Evolutionary conservation across 2,113 vertebrate species (phyloP), one percentile per base, ranked within the genome.

Genomic region (Anoplopoma fimbria): DNA sequence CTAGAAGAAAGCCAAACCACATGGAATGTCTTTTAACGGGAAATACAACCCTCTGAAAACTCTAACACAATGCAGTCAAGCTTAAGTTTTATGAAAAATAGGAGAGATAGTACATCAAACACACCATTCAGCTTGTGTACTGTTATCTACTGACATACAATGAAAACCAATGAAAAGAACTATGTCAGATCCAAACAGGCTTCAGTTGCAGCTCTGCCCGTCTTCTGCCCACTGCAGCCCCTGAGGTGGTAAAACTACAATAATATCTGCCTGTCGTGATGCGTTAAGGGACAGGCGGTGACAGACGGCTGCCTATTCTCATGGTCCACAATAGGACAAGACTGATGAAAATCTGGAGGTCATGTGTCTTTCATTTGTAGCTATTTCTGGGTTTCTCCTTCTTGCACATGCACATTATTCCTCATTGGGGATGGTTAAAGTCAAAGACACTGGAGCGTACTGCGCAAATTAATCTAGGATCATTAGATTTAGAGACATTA

Each of bases 301-400:
- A 83, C 71, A 58, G 77, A 84, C 27, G 12, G 69, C 68, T 73
- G 34, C 27, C 73, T 71, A n/a, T 74, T 84, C 55, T 82, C 55
- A 4, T 72, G 68, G 57, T 69, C 69, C 65, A 64, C 79, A 76
- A 73, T 71, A 69, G 79, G 49, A 71, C 60, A 68, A 55, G 2
- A 80, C 58, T 75, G 87, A 89, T 87, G 72, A 82, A 87, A 80
- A 76, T 74, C 73, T 81, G 21, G 64, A 77, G 64, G 82, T 84
- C 75, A 75, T 63, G 42, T 61, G 65, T 78, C 61, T 76, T 49
- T 72, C 55, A 71, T 9, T 53, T 63, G 77, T 36, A 34, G 82
- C 79, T 91, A 90, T 85, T 91, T 79, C 79, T 79, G 83, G 67
- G 79, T 69, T 77, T 69, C 77, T 79, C 47, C 70, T 55, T 21